Conservation (phyloP, 2,888 invertebrate genomes). For the Tinea semifulvella region DNA sequence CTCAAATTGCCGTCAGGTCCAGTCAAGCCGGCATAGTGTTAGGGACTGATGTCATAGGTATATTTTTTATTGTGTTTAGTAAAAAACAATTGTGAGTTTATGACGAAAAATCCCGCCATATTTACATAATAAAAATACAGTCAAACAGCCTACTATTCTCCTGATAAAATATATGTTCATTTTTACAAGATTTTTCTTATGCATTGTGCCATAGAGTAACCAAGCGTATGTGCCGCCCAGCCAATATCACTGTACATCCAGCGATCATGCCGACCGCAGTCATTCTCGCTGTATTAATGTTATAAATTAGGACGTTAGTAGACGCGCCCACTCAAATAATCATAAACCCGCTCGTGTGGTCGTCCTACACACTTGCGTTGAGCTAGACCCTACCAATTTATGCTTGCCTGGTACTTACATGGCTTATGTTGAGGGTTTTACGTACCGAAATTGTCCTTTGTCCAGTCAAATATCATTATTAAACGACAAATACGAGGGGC, state of each 20-base stretch:
- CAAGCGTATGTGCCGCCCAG: constrained; percentile 2
- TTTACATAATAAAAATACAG: too few relatives aligned
- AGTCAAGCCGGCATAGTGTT: too few relatives aligned
- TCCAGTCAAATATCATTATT: constrained; percentile 11
- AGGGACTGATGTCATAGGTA: too few relatives aligned
- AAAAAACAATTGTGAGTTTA: too few relatives aligned
- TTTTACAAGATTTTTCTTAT: too few relatives aligned
- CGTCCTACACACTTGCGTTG: constrained; percentile 39
- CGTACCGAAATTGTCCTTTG: constrained; percentile 19
- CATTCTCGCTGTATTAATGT: constrained; percentile 47
- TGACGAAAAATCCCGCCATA: too few relatives aligned
- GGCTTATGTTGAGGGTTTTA: constrained; percentile 31
- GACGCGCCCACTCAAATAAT: constrained; percentile 55
- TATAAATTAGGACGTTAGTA: constrained; percentile 63
- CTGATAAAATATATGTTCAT: too few relatives aligned
- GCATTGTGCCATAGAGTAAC: background rate
- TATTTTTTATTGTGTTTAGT: too few relatives aligned
- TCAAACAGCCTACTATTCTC: too few relatives aligned
- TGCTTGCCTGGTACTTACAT: constrained; percentile 30
- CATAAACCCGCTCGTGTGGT: constrained; percentile 34
- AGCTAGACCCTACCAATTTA: constrained; percentile 25
- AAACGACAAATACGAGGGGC: too few relatives aligned
- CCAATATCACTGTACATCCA: constrained; percentile 10
- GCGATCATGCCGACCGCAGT: background rate
- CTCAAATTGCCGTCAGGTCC: too few relatives aligned